Base-by-base conservation (phyloP, 2,113 vertebrate species). In the Petroica traversi region DNA sequence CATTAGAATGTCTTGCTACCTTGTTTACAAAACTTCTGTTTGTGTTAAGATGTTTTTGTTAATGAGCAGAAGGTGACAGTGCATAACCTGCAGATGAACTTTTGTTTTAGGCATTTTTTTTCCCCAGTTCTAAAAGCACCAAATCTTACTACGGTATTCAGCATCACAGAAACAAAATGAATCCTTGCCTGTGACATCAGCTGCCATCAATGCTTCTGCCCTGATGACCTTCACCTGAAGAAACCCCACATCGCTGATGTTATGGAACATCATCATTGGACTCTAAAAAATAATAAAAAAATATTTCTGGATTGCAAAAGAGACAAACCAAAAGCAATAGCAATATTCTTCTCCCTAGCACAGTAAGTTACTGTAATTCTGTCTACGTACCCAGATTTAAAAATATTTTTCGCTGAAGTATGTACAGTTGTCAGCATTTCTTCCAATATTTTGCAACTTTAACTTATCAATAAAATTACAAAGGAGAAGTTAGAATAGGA, bases 181-280 rank as follows among this genome's bases (percentile, higher is more conserved):
- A 78, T 88, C 61, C 98, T 98, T 98, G 99, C 99, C 99, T 98
- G 99, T 99, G 97, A 99, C 99, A 93, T 99, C 99, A 92, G 99
- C 99, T 55, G 99, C 99, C 99, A 99, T 99, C 98, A 99, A 98
- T 64, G 99, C 99, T 98, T 99, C 99, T 51, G 99, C 99, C 94
- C 98, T 98, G 98, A 99, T 99, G 96, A 99, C 98, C 98, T 99
- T 99, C 97, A 99, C 99, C 97, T 99, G 99, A 94, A 99, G 98
- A 95, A 99, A 98, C 61, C 99, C 99, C 81, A 99, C 99, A 73
- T 99, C 99, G 88, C 99, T 99, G 95, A 99, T 96, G 97, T 99
- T 99, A 96, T 98, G 98, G 95, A 99, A 98, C 84, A 99, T 99
- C 96, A 97, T 96, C 98, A 98, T 92, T 64, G 98, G 96, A 86